These are phyloP conservation scores for Eupithecia pulchellata DNA, from an alignment of 2,888 invertebrate genomes.

Conservation along the genomic window DNA sequence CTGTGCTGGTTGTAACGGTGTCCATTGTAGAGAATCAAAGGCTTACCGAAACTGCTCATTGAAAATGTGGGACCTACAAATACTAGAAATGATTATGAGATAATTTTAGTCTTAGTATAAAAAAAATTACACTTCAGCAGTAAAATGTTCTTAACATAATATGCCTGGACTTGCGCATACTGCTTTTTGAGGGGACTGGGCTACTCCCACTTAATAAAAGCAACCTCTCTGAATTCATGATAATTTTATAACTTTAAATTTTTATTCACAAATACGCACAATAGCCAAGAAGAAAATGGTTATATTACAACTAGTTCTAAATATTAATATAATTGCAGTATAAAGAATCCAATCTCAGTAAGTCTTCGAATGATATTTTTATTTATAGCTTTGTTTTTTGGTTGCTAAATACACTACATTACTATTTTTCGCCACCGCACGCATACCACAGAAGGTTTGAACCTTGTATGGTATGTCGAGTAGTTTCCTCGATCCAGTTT, in stretches of 20 bases:
- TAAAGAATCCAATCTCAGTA: neutral
- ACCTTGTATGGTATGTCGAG: neutral
- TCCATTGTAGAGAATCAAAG: constrained; percentile 45
- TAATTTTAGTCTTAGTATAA: neutral
- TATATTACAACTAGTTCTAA: neutral
- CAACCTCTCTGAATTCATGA: neutral
- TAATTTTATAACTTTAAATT: neutral
- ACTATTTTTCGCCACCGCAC: too few species aligned
- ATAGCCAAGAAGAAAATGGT: neutral
- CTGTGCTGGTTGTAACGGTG: constrained; percentile 33
- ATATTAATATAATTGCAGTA: neutral
- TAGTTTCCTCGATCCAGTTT: neutral
- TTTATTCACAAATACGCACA: neutral
- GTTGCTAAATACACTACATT: too few species aligned
- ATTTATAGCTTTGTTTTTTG: neutral
- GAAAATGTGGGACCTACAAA: constrained; percentile 32
- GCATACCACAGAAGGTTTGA: too few species aligned
- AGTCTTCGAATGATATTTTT: neutral
- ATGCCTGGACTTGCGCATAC: neutral
- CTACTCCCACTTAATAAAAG: neutral
- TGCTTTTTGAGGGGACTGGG: neutral
- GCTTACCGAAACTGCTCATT: constrained; percentile 60
- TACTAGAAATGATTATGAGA: neutral
- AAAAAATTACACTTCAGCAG: neutral
- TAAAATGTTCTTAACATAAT: neutral